Percentiles rank a stretch among this genome's conserved stretches.
Evolutionary conservation across 2,797 vertebrate genomes (phyloP).

Genomic region (Fistularia tabacaria): DNA sequence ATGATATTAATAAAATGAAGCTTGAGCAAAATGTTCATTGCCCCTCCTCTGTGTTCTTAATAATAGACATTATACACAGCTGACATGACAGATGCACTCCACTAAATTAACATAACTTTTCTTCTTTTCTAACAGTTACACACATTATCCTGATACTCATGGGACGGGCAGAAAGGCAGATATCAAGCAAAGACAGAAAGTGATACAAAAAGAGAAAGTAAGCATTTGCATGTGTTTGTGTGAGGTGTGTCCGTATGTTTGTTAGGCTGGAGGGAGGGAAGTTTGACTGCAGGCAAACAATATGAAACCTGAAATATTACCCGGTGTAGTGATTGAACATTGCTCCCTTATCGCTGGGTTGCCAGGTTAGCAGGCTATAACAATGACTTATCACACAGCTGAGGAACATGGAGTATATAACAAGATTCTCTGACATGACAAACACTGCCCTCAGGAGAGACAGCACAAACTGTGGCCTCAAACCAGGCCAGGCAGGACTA

Average conservation of each 20-base stretch:
- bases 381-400: constrained; percentile 79
- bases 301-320: constrained; percentile 84
- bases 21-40: constrained; percentile 28
- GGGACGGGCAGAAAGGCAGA: constrained; percentile 22
- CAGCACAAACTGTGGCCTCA: constrained; percentile 47
- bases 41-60: constrained; percentile 32
- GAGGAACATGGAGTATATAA: constrained; percentile 78
- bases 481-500: constrained; percentile 62
- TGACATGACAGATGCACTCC: constrained; percentile 59
- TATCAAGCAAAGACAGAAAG: constrained; percentile 6
- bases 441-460: constrained; percentile 75
- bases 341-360: constrained; percentile 79
- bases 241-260: constrained; percentile 12
- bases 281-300: constrained; percentile 74
- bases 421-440: constrained; percentile 79
- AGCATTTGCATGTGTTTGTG: constrained; percentile 9
- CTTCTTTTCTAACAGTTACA: constrained; percentile 57
- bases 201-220: constrained; percentile 28
- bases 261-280: constrained; percentile 51
- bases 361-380: constrained; percentile 79
- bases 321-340: constrained; percentile 77
- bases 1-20: constrained; percentile 36
- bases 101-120: constrained; percentile 63
- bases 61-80: constrained; percentile 46
- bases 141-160: constrained; percentile 50